A percentile compares a stretch with the other conserved stretches of the same genome.
Evolutionary conservation across 2,888 invertebrate genomes (phyloP).

Genomic region (Pollenia labialis): DNA sequence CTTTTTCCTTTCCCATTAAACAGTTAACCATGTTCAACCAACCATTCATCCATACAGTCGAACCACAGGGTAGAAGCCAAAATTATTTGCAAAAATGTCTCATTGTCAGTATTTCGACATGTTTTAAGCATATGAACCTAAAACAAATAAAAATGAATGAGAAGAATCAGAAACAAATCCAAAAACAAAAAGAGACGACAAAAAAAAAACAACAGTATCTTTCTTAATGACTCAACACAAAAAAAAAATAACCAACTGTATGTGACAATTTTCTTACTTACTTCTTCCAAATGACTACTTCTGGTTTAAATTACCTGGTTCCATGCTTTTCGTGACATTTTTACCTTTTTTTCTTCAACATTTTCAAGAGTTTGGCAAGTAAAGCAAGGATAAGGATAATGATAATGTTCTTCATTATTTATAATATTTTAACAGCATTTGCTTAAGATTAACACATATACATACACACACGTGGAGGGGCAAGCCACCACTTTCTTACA

Average conservation of each 20-base stretch:
- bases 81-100: constrained; percentile 39
- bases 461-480: neutral
- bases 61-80: constrained; percentile 28
- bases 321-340: constrained; percentile 6
- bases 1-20: neutral
- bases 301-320: constrained; percentile 1
- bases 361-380: constrained; percentile 35
- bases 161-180: constrained; percentile 6
- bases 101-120: neutral
- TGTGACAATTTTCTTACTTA: constrained; percentile 48
- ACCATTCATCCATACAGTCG: constrained; percentile 2
- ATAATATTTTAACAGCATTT: constrained; percentile 40
- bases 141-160: constrained; percentile 10
- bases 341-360: neutral
- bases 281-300: constrained; percentile 18
- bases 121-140: neutral
- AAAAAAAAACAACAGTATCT: constrained; percentile 33
- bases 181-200: neutral
- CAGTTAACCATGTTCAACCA: constrained; percentile 31
- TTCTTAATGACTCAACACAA: constrained; percentile 61
- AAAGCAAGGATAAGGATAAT: constrained; percentile 11
- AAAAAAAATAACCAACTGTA: constrained; percentile 31
- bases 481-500: neutral
- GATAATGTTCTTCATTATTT: constrained; percentile 50
- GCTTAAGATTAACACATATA: constrained; percentile 33